A percentile compares a stretch with the other conserved stretches of the same genome.
Conservation (phyloP, 2,797 vertebrate genomes). For the Myripristis murdjan region DNA sequence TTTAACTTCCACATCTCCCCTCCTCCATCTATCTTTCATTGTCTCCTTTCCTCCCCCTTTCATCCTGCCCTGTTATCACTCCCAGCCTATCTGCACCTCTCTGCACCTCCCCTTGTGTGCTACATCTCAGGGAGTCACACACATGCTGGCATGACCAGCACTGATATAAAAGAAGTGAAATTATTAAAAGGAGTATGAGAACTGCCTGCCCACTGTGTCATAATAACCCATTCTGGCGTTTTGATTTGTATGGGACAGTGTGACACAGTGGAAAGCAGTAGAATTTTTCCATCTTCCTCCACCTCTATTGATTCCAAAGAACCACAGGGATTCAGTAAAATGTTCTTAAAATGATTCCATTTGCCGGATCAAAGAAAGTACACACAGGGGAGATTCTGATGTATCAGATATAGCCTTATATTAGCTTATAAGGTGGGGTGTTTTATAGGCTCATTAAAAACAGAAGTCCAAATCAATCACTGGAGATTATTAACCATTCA, state of each 20-base stretch:
- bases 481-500: slow-evolving; percentile 74
- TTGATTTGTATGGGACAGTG: slow-evolving; percentile 41
- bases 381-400: slow-evolving; percentile 13
- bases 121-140: slow-evolving; percentile 50
- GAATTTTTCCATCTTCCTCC: not conserved
- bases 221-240: slow-evolving; percentile 43
- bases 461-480: slow-evolving; percentile 60
- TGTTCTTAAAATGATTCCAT: slow-evolving; percentile 21
- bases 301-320: slow-evolving; percentile 49
- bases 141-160: slow-evolving; percentile 36
- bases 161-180: slow-evolving; percentile 67
- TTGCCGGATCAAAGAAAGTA: slow-evolving; percentile 51
- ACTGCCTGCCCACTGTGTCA: slow-evolving; percentile 39
- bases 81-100: slow-evolving; percentile 74
- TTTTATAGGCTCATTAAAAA: slow-evolving; percentile 60
- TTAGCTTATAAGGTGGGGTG: slow-evolving; percentile 47
- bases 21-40: slow-evolving; percentile 63
- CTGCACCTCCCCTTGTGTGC: slow-evolving; percentile 50
- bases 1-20: slow-evolving; percentile 66
- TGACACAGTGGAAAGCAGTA: slow-evolving; percentile 22
- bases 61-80: slow-evolving; percentile 76
- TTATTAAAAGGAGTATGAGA: slow-evolving; percentile 53
- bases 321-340: slow-evolving; percentile 14
- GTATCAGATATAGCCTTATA: slow-evolving; percentile 45
- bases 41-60: slow-evolving; percentile 73